Evolutionary conservation across 2,113 vertebrate species (phyloP).

Genomic region (Fregetta grallaria): DNA sequence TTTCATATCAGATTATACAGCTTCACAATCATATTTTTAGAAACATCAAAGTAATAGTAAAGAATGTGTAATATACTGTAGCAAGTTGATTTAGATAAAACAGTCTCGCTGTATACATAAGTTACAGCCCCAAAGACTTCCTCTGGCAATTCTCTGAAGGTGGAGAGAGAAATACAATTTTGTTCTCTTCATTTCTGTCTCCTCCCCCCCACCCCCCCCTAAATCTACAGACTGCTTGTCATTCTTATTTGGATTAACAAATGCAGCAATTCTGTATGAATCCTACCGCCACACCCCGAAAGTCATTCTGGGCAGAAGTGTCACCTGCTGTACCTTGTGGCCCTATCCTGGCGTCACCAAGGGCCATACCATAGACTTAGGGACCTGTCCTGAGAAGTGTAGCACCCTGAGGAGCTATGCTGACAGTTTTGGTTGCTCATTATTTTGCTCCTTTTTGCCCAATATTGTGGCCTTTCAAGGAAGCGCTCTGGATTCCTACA

Average conservation of each 20-base stretch:
- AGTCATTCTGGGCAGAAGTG: not conserved
- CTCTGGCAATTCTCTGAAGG: not conserved
- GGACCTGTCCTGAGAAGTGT: not conserved
- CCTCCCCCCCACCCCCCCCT: too few relatives aligned
- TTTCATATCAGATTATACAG: not conserved
- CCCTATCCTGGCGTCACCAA: not conserved
- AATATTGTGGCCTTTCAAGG: not conserved
- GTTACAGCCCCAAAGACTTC: not conserved
- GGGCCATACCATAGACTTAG: accelerated
- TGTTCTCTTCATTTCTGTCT: not conserved
- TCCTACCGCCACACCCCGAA: accelerated
- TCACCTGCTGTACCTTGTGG: not conserved
- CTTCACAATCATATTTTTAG: not conserved
- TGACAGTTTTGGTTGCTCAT: accelerated
- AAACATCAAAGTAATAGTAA: not conserved
- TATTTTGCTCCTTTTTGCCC: not conserved
- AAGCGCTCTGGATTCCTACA: not conserved
- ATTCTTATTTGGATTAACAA: not conserved
- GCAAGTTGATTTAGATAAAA: not conserved
- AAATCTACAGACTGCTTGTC: not conserved
- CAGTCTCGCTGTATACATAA: not conserved
- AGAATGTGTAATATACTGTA: not conserved
- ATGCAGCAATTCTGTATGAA: not conserved
- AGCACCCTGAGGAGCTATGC: not conserved
- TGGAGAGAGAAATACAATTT: not conserved